Percentiles rank a stretch among this genome's conserved stretches.
Conservation (phyloP, 2,888 invertebrate genomes). For the Pedicia rivosa region DNA sequence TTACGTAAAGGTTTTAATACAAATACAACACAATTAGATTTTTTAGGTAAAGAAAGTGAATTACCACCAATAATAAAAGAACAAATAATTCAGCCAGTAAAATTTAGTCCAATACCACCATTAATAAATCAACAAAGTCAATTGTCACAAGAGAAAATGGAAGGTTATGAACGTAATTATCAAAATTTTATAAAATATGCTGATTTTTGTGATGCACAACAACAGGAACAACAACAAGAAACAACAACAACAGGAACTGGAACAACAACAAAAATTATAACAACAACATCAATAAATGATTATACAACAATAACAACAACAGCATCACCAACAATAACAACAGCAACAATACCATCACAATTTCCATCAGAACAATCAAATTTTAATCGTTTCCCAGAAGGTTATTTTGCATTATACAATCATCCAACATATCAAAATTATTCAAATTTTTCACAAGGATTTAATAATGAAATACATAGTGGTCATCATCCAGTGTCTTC, state of each 20-base stretch:
- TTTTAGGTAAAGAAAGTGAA: conserved; percentile 4
- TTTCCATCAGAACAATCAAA: no score
- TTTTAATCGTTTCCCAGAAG: no score
- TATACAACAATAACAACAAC: conserved; percentile 5
- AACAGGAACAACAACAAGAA: conserved; percentile 19
- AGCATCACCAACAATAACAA: conserved; percentile 14
- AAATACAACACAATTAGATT: background rate
- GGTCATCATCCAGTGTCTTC: conserved; percentile 14
- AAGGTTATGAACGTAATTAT: conserved; percentile 31
- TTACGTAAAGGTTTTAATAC: conserved; percentile 3
- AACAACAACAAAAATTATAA: conserved; percentile 1
- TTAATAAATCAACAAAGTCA: conserved; percentile 22
- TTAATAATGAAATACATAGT: conserved; percentile 2
- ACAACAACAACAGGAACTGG: conserved; percentile 6
- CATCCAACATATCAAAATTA: conserved; percentile 9
- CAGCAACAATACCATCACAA: conserved; percentile 6
- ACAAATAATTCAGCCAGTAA: conserved; percentile 3
- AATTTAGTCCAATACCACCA: conserved; percentile 1
- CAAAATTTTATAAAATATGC: conserved; percentile 32
- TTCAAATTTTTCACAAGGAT: conserved; percentile 5
- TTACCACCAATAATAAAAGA: conserved; percentile 1
- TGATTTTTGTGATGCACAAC: conserved; percentile 30
- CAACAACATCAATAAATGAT: background rate
- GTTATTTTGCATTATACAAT: no score
- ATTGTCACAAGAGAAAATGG: conserved; percentile 28